Conservation (phyloP, 2,797 vertebrate genomes). For the Enteromius radiatus region DNA sequence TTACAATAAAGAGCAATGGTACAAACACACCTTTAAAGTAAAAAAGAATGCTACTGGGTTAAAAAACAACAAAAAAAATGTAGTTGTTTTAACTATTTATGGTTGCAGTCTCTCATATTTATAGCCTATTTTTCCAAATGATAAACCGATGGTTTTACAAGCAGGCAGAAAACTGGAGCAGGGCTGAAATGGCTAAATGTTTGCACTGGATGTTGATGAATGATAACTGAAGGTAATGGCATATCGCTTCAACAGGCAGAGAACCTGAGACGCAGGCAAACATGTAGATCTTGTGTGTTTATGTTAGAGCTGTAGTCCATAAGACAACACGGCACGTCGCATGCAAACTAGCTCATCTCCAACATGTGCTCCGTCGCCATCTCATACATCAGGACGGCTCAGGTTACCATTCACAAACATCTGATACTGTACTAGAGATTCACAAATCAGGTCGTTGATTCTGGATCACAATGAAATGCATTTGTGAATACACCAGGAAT, state of each 20-base stretch:
- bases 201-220: constrained; percentile 41
- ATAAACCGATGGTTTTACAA: background rate
- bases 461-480: background rate
- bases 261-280: constrained; percentile 70
- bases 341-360: constrained; percentile 78
- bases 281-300: constrained; percentile 77
- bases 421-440: constrained; percentile 25
- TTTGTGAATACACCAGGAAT: background rate
- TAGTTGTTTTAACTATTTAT: background rate
- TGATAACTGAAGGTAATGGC: constrained; percentile 43
- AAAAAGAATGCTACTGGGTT: background rate
- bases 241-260: constrained; percentile 48
- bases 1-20: background rate
- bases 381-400: constrained; percentile 28
- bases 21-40: background rate
- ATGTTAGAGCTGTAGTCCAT: constrained; percentile 65
- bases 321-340: constrained; percentile 66
- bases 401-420: constrained; percentile 46
- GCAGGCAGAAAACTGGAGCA: background rate
- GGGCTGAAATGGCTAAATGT: constrained; percentile 15
- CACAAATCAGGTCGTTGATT: constrained; percentile 41
- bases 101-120: background rate
- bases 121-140: background rate
- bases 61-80: background rate
- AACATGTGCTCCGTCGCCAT: constrained; percentile 29